A percentile compares a stretch with the other conserved stretches of the same genome.
phyloP scores from a whole-genome alignment of 1,140 invertebrate genomes.

The Proales similis region DNA sequence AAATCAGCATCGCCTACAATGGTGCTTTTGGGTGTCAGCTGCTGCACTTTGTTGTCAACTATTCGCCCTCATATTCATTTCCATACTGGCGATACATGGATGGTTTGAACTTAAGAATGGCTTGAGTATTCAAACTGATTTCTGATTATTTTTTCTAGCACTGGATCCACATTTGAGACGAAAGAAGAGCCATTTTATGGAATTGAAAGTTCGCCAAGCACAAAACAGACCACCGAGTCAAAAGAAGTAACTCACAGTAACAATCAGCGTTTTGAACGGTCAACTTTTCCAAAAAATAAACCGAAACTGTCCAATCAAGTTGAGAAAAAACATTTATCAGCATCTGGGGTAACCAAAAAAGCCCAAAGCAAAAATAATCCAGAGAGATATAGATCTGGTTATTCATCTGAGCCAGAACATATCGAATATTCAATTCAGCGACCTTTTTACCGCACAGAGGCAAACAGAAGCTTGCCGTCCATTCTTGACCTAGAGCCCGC shows the following conservation, averaged over 20 bases:
- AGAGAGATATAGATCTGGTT: constrained; percentile 28
- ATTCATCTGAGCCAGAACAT: constrained; percentile 21
- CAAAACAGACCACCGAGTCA: neutral
- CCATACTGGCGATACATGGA: neutral
- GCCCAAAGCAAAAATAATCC: neutral
- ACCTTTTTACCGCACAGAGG: constrained; percentile 11
- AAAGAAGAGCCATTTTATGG: neutral
- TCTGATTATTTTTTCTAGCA: too few species aligned
- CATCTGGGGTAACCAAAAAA: neutral
- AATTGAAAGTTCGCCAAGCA: neutral
- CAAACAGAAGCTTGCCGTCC: constrained; percentile 23
- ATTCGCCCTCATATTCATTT: neutral
- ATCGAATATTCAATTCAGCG: constrained; percentile 30
- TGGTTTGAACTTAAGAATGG: neutral
- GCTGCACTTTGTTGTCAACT: neutral
- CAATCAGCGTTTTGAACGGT: neutral
- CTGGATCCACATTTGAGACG: constrained; percentile 4
- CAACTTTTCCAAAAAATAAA: neutral
- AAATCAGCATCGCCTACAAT: neutral
- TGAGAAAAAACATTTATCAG: neutral
- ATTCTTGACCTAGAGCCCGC: constrained; percentile 7
- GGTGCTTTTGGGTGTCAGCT: constrained; percentile 21
- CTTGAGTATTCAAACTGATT: constrained; percentile 10
- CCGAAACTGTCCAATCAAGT: neutral
- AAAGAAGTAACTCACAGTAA: neutral